Conservation (phyloP, 2,113 vertebrate genomes). For the Plotosus lineatus region DNA sequence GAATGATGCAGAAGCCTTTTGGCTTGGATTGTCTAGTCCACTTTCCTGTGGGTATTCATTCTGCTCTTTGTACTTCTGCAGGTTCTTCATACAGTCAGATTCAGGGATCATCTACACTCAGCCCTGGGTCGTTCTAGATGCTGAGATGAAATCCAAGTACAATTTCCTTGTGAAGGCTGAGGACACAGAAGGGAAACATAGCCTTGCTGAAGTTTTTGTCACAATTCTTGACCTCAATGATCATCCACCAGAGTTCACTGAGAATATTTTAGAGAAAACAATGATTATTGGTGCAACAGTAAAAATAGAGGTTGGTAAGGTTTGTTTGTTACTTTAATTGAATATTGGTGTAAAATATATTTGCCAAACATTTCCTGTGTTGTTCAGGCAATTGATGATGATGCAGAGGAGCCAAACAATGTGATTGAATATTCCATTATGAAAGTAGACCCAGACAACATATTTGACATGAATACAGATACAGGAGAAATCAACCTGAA, state of each 20-base stretch:
- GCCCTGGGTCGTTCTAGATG: conserved; percentile 93
- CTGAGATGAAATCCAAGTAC: conserved; percentile 86
- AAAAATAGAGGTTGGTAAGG: conserved; percentile 82
- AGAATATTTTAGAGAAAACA: conserved; percentile 85
- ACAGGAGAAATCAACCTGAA: conserved; percentile 93
- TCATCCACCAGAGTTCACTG: conserved; percentile 86
- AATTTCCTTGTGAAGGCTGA: conserved; percentile 95
- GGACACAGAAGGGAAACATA: conserved; percentile 88
- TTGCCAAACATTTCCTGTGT: neutral
- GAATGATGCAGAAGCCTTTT: neutral
- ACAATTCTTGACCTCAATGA: conserved; percentile 91
- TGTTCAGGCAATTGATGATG: conserved; percentile 86
- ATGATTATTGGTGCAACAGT: conserved; percentile 89
- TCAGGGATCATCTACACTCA: conserved; percentile 91
- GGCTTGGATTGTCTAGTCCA: conserved; percentile 8
- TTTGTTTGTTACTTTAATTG: neutral
- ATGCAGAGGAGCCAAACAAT: conserved; percentile 95
- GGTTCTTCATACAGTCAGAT: conserved; percentile 87
- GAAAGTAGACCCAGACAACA: conserved; percentile 88
- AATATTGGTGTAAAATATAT: neutral
- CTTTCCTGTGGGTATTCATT: conserved; percentile 9
- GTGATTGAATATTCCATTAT: conserved; percentile 96
- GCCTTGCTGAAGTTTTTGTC: conserved; percentile 91
- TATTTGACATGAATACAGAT: conserved; percentile 88
- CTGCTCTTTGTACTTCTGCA: conserved; percentile 57